These are phyloP conservation scores for Anadara kagoshimensis DNA, from an alignment of 1,140 invertebrate species.

Conservation along the genomic window DNA sequence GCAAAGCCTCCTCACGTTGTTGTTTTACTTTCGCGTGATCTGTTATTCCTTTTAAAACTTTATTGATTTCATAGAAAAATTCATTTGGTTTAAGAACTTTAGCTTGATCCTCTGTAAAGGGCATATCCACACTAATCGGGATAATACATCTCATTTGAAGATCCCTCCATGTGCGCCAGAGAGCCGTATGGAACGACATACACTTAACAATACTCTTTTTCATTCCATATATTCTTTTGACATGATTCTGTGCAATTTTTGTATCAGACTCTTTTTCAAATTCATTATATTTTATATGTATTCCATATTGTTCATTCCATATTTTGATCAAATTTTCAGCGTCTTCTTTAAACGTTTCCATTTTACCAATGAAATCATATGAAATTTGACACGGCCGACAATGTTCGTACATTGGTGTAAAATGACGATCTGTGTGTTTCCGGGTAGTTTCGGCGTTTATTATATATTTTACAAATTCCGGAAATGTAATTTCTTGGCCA, in stretches of 20 bases:
- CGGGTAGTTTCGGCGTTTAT: slow-evolving; percentile 18
- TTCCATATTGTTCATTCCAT: slow-evolving; percentile 28
- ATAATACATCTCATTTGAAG: slow-evolving; percentile 47
- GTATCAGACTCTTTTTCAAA: too few species aligned
- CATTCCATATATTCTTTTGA: too few species aligned
- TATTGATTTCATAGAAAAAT: too few species aligned
- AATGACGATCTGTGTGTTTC: slow-evolving; percentile 36
- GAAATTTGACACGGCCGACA: slow-evolving; percentile 48
- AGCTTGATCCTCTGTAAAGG: too few species aligned
- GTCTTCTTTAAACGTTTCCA: slow-evolving; percentile 50
- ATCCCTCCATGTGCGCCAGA: slow-evolving; percentile 40
- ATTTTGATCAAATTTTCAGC: slow-evolving; percentile 33
- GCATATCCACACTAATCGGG: too few species aligned
- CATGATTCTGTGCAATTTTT: too few species aligned
- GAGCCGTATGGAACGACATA: slow-evolving; percentile 30
- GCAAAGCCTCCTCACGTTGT: slow-evolving; percentile 25
- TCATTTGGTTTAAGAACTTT: too few species aligned
- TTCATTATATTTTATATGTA: too few species aligned
- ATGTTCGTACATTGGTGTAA: slow-evolving; percentile 41
- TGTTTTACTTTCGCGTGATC: slow-evolving; percentile 7
- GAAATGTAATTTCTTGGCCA: slow-evolving; percentile 46
- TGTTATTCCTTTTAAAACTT: too few species aligned
- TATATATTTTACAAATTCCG: slow-evolving; percentile 52
- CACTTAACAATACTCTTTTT: slow-evolving; percentile 13
- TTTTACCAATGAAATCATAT: slow-evolving; percentile 48